Evolutionary conservation across 2,888 invertebrate species (phyloP), one percentile per base, ranked within the genome.

Genomic region (Drosophila paranaensis): DNA sequence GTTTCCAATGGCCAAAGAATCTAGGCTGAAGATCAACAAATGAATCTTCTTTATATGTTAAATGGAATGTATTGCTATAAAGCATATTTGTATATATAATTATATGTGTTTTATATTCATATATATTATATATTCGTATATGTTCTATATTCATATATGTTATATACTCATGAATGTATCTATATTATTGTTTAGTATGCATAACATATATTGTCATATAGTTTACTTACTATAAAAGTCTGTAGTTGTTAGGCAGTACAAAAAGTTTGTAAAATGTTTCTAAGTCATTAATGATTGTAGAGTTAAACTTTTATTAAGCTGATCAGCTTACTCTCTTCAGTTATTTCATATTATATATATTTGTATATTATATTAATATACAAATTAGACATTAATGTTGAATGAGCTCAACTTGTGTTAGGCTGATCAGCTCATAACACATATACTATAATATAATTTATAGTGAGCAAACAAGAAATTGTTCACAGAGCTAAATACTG

Each of bases 1-100:
- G 57, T n/a, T 58, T 40, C 27, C 71, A 62, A 39, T 40, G 37
- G 33, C 45, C 40, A 16, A 30, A 14, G 1, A 27, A 20, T 14
- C 13, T 35, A 37, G 11, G n/a, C 6, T 20, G 0, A 0, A 48
- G 14, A 6, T 27, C 9, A 14, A 11, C 0, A 14, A 8, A 46
- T 27, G 3, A 27, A 1, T 9, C 4, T 0, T 13, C 6, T 35
- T 57, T 25, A n/a, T 2, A 16, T 6, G 6, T 30, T 13, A 13
- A 51, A 14, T 6, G 6, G 13, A 50, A 48, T n/a, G 14, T 8
- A 4, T 8, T 30, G 3, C 4, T 30, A 10, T 45, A 9, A 46
- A 14, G 9, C n/a, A 30, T 48, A 14, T 40, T n/a, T 39, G n/a
- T 39, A 42, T 20, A 10, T 14, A 27, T 46, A 43, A 20, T 16